phyloP scores from a whole-genome alignment of 2,797 vertebrate species.

The Hypotaenidia philippensis region DNA sequence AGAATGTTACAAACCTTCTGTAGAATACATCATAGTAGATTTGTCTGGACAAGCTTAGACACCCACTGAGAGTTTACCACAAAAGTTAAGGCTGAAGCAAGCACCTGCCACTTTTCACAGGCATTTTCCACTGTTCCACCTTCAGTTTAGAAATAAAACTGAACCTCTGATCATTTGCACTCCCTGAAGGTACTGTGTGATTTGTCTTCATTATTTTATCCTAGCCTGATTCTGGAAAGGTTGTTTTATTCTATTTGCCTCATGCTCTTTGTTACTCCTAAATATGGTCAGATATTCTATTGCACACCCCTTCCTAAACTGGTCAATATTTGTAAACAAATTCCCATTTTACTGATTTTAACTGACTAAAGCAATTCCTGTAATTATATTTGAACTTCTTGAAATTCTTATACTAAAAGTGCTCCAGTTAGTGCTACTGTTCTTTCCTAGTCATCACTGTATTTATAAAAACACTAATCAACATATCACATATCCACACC shows the following conservation, averaged over 20 bases:
- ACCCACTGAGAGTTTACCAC: background rate
- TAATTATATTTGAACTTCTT: background rate
- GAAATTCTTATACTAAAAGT: background rate
- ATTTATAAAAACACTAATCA: background rate
- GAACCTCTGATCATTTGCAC: background rate
- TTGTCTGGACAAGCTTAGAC: background rate
- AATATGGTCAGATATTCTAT: background rate
- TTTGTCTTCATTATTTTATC: background rate
- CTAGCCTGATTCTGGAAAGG: background rate
- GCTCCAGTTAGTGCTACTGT: background rate
- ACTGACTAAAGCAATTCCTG: background rate
- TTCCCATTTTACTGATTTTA: background rate
- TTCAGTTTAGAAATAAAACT: background rate
- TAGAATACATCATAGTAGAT: background rate
- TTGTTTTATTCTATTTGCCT: background rate
- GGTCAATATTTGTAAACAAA: background rate
- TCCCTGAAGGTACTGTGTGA: background rate
- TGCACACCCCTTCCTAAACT: background rate
- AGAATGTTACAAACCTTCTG: background rate
- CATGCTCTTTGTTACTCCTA: background rate
- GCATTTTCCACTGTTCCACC: background rate
- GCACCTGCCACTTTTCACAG: fast-evolving
- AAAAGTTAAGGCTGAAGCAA: background rate
- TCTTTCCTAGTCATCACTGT: background rate
- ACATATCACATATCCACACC: background rate